Evolutionary conservation across 2,888 invertebrate species (phyloP).

Genomic region (Pterostichus niger): DNA sequence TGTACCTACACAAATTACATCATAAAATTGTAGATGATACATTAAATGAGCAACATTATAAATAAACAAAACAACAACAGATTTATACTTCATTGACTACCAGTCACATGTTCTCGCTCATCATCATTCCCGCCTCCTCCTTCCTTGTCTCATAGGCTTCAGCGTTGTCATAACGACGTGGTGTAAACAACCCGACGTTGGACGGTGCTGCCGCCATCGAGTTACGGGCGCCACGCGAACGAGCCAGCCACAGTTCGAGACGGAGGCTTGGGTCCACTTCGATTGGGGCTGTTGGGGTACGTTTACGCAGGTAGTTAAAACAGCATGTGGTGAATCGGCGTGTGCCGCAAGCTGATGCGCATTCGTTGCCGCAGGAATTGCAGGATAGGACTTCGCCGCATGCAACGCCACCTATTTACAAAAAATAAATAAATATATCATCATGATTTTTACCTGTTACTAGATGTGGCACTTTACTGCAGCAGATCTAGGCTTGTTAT

Average conservation of each 20-base stretch:
- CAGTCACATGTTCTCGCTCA: constrained; percentile 39
- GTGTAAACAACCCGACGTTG: constrained; percentile 16
- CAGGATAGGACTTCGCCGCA: constrained; percentile 82
- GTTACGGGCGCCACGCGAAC: constrained; percentile 71
- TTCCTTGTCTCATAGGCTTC: constrained; percentile 8
- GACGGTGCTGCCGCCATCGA: constrained; percentile 66
- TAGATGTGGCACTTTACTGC: too few species aligned
- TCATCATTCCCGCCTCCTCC: constrained; percentile 6
- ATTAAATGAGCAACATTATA: constrained; percentile 33
- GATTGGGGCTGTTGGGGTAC: constrained; percentile 74
- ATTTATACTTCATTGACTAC: constrained; percentile 13
- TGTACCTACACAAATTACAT: constrained; percentile 29
- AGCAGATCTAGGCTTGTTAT: too few species aligned
- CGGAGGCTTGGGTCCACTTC: constrained; percentile 74
- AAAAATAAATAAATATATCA: neutral
- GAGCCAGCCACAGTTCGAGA: constrained; percentile 75
- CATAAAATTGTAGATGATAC: neutral
- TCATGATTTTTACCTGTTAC: too few species aligned
- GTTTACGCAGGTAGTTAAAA: constrained; percentile 85
- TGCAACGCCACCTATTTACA: constrained; percentile 75
- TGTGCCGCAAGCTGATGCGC: constrained; percentile 84
- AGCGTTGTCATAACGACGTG: constrained; percentile 15
- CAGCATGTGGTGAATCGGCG: constrained; percentile 86
- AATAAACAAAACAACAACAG: neutral
- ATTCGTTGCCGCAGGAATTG: constrained; percentile 85